These are phyloP conservation scores for Drosophila athabasca DNA, from an alignment of 1,140 invertebrate species.

Conservation along the genomic window DNA sequence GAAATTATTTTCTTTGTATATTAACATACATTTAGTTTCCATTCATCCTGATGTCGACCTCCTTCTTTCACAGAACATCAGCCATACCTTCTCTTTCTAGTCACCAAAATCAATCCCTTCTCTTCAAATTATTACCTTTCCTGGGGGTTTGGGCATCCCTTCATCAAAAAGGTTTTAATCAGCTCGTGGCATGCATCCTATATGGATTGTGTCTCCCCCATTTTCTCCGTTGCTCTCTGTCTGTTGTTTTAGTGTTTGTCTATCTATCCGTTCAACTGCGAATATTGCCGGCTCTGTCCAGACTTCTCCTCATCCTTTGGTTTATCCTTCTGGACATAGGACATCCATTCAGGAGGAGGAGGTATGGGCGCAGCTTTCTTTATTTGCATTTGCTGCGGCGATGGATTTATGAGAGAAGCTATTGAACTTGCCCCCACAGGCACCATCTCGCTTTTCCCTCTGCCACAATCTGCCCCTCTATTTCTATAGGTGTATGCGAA, in stretches of 20 bases:
- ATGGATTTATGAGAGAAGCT: constrained; percentile 71
- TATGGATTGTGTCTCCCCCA: constrained; percentile 4
- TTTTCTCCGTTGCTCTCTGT: not conserved
- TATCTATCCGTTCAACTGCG: constrained; percentile 48
- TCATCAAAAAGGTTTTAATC: constrained; percentile 32
- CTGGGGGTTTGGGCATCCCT: constrained; percentile 5
- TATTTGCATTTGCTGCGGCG: constrained; percentile 72
- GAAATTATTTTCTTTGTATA: too few species aligned
- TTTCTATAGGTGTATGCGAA: constrained; percentile 8
- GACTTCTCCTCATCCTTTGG: constrained; percentile 16
- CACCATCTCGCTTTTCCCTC: constrained; percentile 7
- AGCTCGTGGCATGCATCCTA: constrained; percentile 32
- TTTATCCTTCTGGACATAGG: constrained; percentile 6
- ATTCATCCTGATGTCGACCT: too few species aligned
- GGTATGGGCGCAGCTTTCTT: constrained; percentile 34
- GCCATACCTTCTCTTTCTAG: too few species aligned
- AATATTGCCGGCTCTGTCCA: constrained; percentile 43
- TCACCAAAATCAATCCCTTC: not conserved
- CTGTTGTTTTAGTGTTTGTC: constrained; percentile 38
- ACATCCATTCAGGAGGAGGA: too few species aligned
- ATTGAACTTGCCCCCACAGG: constrained; percentile 49
- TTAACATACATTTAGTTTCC: too few species aligned
- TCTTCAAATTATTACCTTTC: not conserved
- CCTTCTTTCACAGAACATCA: too few species aligned
- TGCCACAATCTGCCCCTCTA: constrained; percentile 21